phyloP scores from a whole-genome alignment of 2,113 vertebrate genomes.

The Menidia beryllina region DNA sequence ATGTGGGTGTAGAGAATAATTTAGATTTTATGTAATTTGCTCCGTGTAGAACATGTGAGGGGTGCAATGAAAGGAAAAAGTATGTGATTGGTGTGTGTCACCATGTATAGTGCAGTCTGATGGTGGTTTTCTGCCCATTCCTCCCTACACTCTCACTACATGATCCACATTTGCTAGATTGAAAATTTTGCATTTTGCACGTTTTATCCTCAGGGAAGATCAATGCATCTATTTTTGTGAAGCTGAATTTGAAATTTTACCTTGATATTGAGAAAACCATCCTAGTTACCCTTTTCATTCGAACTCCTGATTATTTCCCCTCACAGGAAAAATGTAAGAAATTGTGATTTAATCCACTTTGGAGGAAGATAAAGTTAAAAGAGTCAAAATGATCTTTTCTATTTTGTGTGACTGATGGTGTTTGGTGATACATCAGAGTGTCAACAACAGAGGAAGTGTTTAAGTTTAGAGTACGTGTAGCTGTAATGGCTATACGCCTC shows the following conservation, averaged over 20 bases:
- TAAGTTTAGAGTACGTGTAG: slow-evolving; percentile 5
- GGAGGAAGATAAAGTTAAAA: background rate
- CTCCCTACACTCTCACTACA: too few species aligned
- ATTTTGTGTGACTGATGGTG: background rate
- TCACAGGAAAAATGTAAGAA: background rate
- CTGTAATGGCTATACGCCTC: slow-evolving; percentile 12
- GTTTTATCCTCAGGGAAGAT: background rate
- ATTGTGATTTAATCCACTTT: background rate
- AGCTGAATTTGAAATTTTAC: too few species aligned
- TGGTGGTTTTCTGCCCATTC: too few species aligned
- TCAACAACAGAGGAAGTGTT: background rate
- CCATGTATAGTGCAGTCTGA: background rate
- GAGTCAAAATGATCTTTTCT: background rate
- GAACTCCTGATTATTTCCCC: background rate
- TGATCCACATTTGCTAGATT: too few species aligned
- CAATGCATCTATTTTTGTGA: background rate
- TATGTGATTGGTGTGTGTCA: background rate
- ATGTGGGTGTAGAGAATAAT: background rate
- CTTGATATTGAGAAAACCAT: too few species aligned
- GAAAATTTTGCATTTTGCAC: background rate
- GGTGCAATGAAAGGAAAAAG: background rate
- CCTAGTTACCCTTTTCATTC: too few species aligned
- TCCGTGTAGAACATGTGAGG: background rate
- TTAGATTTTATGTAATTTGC: background rate
- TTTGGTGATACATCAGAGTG: background rate